phyloP scores from a whole-genome alignment of 2,888 invertebrate genomes.

The Netelia inedita region DNA sequence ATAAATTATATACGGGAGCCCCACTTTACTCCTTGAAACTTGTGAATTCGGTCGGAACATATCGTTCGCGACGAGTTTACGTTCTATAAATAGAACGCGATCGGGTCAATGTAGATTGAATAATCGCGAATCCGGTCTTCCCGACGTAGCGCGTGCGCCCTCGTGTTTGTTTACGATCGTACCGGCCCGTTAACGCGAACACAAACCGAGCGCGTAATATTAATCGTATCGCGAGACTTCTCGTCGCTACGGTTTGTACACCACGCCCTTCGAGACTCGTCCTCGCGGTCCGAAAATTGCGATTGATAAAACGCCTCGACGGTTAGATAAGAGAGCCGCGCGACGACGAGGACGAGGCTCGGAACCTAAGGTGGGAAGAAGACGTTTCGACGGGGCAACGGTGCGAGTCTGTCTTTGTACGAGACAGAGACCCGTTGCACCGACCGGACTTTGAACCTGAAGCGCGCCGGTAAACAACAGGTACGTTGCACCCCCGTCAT shows the following conservation, averaged over 20 bases:
- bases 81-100: conserved; percentile 3
- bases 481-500: conserved; percentile 82
- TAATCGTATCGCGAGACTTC: background rate
- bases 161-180: conserved; percentile 15
- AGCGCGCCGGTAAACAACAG: conserved; percentile 83
- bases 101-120: background rate
- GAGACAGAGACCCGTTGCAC: conserved; percentile 79
- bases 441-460: conserved; percentile 84
- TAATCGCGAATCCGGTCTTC: conserved; percentile 7
- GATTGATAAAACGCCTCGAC: no score
- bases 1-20: background rate
- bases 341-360: no score
- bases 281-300: no score
- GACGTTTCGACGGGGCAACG: conserved; percentile 7
- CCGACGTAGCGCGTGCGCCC: background rate
- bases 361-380: conserved; percentile 17
- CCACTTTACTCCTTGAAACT: background rate
- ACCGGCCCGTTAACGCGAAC: background rate
- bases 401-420: no score
- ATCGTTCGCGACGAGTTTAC: background rate
- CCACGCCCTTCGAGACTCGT: no score
- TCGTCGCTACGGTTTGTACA: no score
- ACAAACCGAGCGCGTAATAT: background rate
- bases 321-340: no score
- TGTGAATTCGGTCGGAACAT: background rate